Evolutionary conservation across 1,140 invertebrate genomes (phyloP), one percentile per base, ranked within the genome.

Genomic region (Ylistrum balloti): DNA sequence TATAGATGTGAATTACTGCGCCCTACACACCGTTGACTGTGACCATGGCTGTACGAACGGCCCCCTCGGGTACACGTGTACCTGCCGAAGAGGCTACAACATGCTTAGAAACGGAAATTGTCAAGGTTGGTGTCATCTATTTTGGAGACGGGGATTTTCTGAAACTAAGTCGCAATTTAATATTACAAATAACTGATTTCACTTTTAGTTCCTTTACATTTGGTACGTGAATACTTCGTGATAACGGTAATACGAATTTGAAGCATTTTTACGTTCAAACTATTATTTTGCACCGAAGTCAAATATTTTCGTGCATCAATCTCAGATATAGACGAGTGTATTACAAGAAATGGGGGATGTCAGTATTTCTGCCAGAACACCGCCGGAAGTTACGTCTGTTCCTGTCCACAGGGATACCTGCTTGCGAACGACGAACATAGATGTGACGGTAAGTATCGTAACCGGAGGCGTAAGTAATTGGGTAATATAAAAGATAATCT

Each of bases 311-410:
- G 20, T 45, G 10, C 41, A 1, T 74, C n/a, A 87, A 20, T 33
- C 87, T 56, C 86, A 90, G 89, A 90, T 22, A 90, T 90, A 5
- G 41, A 90, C 33, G 89, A 90, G 41, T 90, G 89, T 74, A 0
- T 33, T 20, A 86, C 41, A 22, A 45, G 35, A 35, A 90, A 90
- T 35, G 89, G 89, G 1, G 33, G 33, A 1, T 90, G 89, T 87
- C 86, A 90, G 35, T 87, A 90, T 74, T 33, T 33, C 41, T 99
- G 98, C 95, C 98, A 98, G 7, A 98, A 98, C 9, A 98, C 97
- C 89, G 98, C 99, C 88, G 96, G 96, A 86, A 92, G 94, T 88
- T 96, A 93, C 89, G 86, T 91, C 86, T 96, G 96, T 89, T 38
- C 92, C 33, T 96, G 96, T 92, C 95, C 95, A 20, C 89, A 87